These are phyloP conservation scores for Rafetus swinhoei DNA, from an alignment of 2,113 vertebrate species.

Conservation along the genomic window DNA sequence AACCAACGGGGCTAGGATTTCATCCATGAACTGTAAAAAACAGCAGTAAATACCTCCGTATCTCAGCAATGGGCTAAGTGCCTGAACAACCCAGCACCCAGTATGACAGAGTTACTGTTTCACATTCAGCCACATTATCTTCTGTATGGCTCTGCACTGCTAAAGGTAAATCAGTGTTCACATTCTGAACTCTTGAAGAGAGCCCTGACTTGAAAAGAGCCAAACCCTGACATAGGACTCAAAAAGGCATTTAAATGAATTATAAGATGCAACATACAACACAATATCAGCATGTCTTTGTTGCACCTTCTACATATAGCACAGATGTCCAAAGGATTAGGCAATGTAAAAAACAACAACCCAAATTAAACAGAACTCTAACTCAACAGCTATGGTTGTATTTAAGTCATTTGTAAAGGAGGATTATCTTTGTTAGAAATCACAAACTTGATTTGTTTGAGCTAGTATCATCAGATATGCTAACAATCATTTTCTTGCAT, in stretches of 20 bases:
- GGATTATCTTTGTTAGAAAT: constrained; percentile 42
- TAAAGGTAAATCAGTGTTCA: neutral
- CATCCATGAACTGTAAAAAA: neutral
- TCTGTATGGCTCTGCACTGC: neutral
- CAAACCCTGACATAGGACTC: neutral
- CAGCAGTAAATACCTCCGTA: neutral
- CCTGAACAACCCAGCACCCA: neutral
- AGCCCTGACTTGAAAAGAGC: neutral
- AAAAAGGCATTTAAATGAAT: neutral
- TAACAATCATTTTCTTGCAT: constrained; percentile 54
- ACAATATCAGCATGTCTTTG: neutral
- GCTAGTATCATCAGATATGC: constrained; percentile 31
- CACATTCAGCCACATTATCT: neutral
- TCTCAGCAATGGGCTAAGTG: neutral
- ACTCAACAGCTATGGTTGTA: neutral
- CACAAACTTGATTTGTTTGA: constrained; percentile 32
- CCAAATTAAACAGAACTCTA: neutral
- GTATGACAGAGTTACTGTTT: neutral
- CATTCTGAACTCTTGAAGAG: neutral
- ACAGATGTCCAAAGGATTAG: neutral
- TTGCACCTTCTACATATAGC: neutral
- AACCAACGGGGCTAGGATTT: neutral
- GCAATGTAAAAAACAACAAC: neutral
- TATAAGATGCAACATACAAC: neutral
- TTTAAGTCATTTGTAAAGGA: constrained; percentile 10